These are phyloP conservation scores for Pseudococcus viburni DNA, from an alignment of 2,888 invertebrate species.

Conservation along the genomic window DNA sequence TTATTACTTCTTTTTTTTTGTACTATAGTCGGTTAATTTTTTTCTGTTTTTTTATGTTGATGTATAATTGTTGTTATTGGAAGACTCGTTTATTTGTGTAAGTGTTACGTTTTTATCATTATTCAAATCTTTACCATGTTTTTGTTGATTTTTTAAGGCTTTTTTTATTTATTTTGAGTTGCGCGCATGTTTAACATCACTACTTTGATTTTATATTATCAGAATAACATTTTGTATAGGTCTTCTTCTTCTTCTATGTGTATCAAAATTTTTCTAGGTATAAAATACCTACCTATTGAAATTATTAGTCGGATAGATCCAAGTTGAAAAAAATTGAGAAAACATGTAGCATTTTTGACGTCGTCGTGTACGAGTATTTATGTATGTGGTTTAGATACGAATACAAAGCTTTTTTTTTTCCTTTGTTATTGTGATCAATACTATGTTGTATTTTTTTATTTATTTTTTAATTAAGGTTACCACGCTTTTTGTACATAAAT, in stretches of 20 bases:
- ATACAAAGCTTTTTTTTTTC: conserved; percentile 49
- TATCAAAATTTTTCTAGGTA: background rate
- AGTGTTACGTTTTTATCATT: conserved; percentile 60
- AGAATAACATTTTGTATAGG: conserved; percentile 56
- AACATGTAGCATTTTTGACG: conserved; percentile 41
- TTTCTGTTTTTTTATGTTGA: conserved; percentile 45
- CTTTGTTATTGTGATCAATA: conserved; percentile 56
- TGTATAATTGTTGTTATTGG: conserved; percentile 59
- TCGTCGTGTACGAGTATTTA: background rate
- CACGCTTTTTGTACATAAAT: conserved; percentile 66
- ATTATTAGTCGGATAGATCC: background rate
- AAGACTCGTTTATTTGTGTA: conserved; percentile 57
- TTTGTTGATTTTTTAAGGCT: conserved; percentile 51
- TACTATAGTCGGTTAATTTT: conserved; percentile 47
- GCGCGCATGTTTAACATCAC: conserved; percentile 58
- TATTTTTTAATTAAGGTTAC: conserved; percentile 63
- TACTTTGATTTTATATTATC: conserved; percentile 24
- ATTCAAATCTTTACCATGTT: conserved; percentile 60
- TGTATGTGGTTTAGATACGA: conserved; percentile 16
- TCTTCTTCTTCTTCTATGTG: conserved; percentile 10
- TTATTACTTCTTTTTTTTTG: conserved; percentile 21
- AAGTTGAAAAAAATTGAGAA: background rate
- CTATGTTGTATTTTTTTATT: conserved; percentile 57
- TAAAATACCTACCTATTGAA: conserved; percentile 5
- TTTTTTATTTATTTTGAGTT: conserved; percentile 52